These are phyloP conservation scores for Naja naja DNA, from an alignment of 2,113 vertebrate genomes.

Conservation along the genomic window DNA sequence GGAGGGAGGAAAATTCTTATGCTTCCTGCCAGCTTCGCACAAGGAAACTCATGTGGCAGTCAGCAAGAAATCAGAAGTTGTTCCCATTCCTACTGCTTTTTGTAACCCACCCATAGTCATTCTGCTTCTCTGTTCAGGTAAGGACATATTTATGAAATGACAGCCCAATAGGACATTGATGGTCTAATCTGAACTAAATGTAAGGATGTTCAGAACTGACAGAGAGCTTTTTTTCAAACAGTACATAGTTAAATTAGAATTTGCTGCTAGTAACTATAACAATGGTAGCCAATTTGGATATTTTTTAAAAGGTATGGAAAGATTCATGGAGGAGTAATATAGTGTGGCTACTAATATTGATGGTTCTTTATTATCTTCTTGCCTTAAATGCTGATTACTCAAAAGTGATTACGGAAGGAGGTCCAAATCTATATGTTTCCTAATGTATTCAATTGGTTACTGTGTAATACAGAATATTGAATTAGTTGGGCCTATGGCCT, in stretches of 20 bases:
- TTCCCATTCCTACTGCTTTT: not conserved
- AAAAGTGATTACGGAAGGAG: not conserved
- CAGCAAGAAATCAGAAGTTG: not conserved
- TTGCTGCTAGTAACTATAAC: not conserved
- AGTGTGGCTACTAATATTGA: not conserved
- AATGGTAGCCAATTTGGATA: not conserved
- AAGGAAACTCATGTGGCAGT: not conserved
- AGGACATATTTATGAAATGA: not conserved
- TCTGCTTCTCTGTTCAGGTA: not conserved
- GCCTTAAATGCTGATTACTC: not conserved
- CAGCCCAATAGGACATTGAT: not conserved
- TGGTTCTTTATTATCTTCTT: not conserved
- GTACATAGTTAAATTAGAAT: not conserved
- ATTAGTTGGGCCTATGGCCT: not conserved
- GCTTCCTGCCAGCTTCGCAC: not conserved
- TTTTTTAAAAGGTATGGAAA: not conserved
- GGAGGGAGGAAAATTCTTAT: not conserved
- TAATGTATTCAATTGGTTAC: not conserved
- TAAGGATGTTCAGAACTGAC: not conserved
- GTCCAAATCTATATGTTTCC: not conserved
- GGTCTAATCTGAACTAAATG: not conserved
- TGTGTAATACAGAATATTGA: not conserved
- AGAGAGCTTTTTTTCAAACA: not conserved
- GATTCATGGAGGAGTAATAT: not conserved
- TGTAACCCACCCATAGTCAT: not conserved